phyloP scores from a whole-genome alignment of 2,113 vertebrate species.

The Corvus cornix region DNA sequence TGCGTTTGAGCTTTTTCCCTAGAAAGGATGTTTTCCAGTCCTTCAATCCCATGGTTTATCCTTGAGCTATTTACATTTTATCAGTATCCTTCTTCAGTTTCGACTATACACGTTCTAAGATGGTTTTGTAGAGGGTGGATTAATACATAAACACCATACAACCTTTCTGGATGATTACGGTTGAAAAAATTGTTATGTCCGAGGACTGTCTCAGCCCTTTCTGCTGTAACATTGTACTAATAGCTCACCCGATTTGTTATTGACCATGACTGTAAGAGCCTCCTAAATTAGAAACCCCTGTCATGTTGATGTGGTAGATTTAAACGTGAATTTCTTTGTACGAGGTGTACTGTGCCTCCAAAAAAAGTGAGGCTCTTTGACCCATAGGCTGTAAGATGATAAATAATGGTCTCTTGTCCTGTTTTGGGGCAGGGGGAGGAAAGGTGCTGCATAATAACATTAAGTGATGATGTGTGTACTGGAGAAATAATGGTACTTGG shows the following conservation, averaged over 20 bases:
- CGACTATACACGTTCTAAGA: accelerated
- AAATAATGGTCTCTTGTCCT: not conserved
- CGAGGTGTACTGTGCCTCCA: not conserved
- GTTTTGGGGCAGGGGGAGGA: not conserved
- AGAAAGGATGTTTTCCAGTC: not conserved
- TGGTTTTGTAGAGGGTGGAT: not conserved
- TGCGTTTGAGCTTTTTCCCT: not conserved
- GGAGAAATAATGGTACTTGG: not conserved
- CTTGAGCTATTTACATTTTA: not conserved
- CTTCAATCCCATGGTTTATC: not conserved
- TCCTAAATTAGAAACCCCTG: not conserved
- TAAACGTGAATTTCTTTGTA: not conserved
- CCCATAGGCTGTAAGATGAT: not conserved
- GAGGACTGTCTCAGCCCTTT: not conserved
- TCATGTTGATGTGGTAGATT: not conserved
- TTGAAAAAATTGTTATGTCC: not conserved
- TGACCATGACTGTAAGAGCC: not conserved
- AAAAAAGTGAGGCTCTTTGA: not conserved
- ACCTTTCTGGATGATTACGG: not conserved
- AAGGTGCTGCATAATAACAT: not conserved
- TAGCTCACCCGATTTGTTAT: not conserved
- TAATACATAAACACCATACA: not conserved
- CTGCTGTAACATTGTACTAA: not conserved
- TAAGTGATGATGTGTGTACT: not conserved
- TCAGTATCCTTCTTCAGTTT: not conserved